These are phyloP conservation scores for Pseudococcus longispinus DNA, from an alignment of 2,888 invertebrate genomes.

Conservation along the genomic window DNA sequence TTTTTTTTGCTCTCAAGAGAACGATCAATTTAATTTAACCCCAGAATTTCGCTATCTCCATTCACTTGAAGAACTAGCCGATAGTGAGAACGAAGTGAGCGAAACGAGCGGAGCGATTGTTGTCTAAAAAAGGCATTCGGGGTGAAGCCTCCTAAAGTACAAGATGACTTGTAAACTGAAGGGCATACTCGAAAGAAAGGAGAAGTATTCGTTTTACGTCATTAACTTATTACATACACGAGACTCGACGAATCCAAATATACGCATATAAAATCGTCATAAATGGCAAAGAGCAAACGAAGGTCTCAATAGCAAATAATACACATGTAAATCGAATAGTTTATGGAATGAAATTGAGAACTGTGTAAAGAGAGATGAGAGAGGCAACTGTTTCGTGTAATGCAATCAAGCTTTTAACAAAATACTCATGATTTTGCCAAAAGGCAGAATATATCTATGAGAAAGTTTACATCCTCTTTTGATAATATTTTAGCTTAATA, in stretches of 20 bases:
- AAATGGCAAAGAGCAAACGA: not conserved
- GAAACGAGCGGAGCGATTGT: too few relatives aligned
- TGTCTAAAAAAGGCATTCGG: too few relatives aligned
- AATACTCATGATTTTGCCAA: not conserved
- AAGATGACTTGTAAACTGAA: too few relatives aligned
- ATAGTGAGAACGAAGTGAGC: too few relatives aligned
- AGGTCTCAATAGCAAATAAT: not conserved
- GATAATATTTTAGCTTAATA: constrained; percentile 10
- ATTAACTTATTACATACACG: not conserved
- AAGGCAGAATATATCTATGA: constrained; percentile 7
- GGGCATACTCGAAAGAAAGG: too few relatives aligned
- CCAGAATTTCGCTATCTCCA: too few relatives aligned
- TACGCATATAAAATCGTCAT: not conserved
- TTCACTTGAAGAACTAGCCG: too few relatives aligned
- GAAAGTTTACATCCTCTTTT: constrained; percentile 32
- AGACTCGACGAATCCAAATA: not conserved
- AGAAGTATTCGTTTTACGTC: not conserved
- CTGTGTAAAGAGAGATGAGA: too few relatives aligned
- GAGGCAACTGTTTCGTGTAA: not conserved
- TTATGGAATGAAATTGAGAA: constrained; percentile 15
- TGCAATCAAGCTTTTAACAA: constrained; percentile 24
- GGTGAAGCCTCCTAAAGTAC: too few relatives aligned
- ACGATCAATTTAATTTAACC: too few relatives aligned
- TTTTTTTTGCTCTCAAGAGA: too few relatives aligned
- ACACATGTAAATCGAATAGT: not conserved